Conservation (phyloP, 1,140 invertebrate species). For the Leptoteleia sp. region DNA sequence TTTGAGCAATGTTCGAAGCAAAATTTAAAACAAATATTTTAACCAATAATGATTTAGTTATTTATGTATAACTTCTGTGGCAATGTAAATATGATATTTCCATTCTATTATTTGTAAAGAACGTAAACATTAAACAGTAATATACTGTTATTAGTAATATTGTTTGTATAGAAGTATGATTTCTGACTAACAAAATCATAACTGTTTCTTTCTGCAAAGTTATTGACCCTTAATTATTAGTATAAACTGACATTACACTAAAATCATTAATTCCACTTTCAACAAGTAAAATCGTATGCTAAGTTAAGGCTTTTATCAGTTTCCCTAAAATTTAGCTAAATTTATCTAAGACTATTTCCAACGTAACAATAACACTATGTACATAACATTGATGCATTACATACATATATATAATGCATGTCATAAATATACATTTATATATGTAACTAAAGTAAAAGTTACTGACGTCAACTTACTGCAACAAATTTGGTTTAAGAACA, state of each 20-base stretch:
- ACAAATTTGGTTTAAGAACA: too few relatives aligned
- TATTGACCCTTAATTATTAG: not conserved
- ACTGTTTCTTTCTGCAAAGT: conserved; percentile 1
- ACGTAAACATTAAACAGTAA: conserved; percentile 10
- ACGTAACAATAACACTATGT: not conserved
- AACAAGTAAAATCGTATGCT: not conserved
- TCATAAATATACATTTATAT: conserved; percentile 12
- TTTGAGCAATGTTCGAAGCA: too few relatives aligned
- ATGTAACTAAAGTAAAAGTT: not conserved
- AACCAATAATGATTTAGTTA: too few relatives aligned
- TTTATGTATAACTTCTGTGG: not conserved
- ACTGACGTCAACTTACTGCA: too few relatives aligned
- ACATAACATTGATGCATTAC: conserved; percentile 15
- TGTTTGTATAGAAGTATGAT: conserved; percentile 20
- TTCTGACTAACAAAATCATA: conserved; percentile 45
- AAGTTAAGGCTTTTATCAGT: not conserved
- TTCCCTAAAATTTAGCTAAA: not conserved
- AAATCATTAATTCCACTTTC: not conserved
- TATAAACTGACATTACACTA: too few relatives aligned
- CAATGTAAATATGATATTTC: not conserved
- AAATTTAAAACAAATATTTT: too few relatives aligned
- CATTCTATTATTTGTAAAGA: not conserved
- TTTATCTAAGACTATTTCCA: not conserved
- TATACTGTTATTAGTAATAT: conserved; percentile 12
- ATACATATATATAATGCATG: conserved; percentile 15